Base-by-base conservation (phyloP, 2,888 invertebrate genomes). In the Cryptus viduatorius region DNA sequence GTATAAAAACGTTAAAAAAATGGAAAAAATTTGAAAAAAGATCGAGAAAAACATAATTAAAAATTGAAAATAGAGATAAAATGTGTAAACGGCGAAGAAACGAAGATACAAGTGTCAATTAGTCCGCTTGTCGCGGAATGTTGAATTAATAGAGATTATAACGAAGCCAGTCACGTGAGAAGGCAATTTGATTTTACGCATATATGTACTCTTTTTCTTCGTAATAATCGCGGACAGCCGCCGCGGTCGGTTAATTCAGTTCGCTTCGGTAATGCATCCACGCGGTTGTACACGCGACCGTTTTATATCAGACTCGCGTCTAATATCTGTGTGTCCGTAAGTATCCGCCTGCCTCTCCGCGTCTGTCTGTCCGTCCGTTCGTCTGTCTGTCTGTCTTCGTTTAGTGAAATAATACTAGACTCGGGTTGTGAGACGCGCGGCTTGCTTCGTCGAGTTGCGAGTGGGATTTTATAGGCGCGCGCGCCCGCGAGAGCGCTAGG, bases 381-480 rank as follows among this genome's bases (percentile, higher is more conserved):
- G n/a, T n/a, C n/a, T n/a, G n/a, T n/a, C n/a, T n/a, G n/a, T n/a
- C 24, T 24, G 42, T 16, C 16, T 37, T 7, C 16, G 42, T 16
- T 42, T 16, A 16, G 16, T 59, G 73, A 80, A 67, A 77, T 79
- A 80, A 65, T 71, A 79, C 67, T 71, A 77, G 65, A 53, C 64
- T 65, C 77, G 78, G 7, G 80, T 77, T 81, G 81, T 71, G 71
- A 71, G 77, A 82, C 75, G n/a, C 61, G 31, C 12, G n/a, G n/a
- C 37, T 14, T 7, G 37, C 29, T 24, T 29, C 64, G 42, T 53
- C 44, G 69, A 67, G 44, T 71, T 72, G 61, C n/a, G 69, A 24
- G 46, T 81, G 68, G 37, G 86, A 85, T 86, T 88, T 88, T 88
- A 89, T 85, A 86, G 88, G 88, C 89, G 87, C 89, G 89, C 37